Evolutionary conservation across 2,113 vertebrate genomes (phyloP).

Genomic region (Peromyscus leucopus): DNA sequence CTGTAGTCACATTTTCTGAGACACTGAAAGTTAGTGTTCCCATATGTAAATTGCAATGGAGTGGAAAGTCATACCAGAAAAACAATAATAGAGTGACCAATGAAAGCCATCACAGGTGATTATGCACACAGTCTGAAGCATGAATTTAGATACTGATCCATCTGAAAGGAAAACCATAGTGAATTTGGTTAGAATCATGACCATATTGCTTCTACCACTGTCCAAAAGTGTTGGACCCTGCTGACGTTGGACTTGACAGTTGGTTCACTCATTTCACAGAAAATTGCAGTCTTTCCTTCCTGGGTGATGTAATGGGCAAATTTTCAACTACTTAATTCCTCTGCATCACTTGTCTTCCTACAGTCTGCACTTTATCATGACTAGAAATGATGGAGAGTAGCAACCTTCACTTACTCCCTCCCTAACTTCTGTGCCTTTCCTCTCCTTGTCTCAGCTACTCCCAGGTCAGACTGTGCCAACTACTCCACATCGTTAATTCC

Average conservation of each 20-base stretch:
- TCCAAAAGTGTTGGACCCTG: not conserved
- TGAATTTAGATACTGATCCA: too few species aligned
- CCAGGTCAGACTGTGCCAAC: too few species aligned
- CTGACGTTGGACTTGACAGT: fast-evolving
- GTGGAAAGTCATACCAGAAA: not conserved
- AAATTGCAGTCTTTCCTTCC: not conserved
- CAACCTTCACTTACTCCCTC: not conserved
- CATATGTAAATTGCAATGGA: not conserved
- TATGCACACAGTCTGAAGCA: not conserved
- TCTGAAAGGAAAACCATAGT: not conserved
- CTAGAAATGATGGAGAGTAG: not conserved
- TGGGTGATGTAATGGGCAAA: not conserved
- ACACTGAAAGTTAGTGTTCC: not conserved
- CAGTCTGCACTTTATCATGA: not conserved
- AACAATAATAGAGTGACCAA: not conserved
- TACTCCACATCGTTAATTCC: too few species aligned
- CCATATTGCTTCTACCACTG: not conserved
- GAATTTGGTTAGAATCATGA: not conserved
- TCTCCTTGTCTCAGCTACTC: not conserved
- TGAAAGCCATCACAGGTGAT: not conserved
- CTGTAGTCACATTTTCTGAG: not conserved
- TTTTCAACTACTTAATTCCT: not conserved
- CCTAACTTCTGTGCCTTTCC: not conserved
- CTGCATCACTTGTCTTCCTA: not conserved
- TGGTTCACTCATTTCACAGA: not conserved